Base-by-base conservation (phyloP, 2,888 invertebrate genomes). In the Eurytoma californica region DNA sequence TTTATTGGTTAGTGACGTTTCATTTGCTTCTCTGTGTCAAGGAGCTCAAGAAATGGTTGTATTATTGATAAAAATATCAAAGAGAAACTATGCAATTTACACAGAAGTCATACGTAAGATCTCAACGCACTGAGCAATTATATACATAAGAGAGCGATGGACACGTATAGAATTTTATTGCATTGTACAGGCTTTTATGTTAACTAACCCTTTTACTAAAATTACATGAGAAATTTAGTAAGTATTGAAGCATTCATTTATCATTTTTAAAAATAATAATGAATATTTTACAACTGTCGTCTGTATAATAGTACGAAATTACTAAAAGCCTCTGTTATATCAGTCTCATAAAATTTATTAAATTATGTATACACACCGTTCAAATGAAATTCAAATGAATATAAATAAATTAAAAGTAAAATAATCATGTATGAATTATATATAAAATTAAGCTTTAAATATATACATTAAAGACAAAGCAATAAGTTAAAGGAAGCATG, bases 401-500 rank as follows among this genome's bases (percentile, higher is more conserved):
- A n/a, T 53, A 53, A 0, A 53, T n/a, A 53, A 14, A 53, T 16
- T 53, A 53, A 53, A 53, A 53, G 13, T 12, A n/a, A 13, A 53
- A 16, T 53, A n/a, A n/a, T 39, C 9, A 39, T 39, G 9, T 39
- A 39, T 39, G 9, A 39, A 39, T 39, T 12, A 24, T 2, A 4
- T 39, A 68, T 49, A 47, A 20, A 16, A 39, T 49, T 13, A 47
- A 53, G 30, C 39, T 55, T 51, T 30, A 47, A 51, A 28, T 60
- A 81, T 75, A 79, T 68, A 80, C 77, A 78, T 66, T 24, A 79
- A 63, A 74, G 39, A 76, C 16, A 28, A 60, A 76, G 72, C 68
- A 60, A 16, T 5, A 49, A 13, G 53, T 77, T 51, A 79, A 79
- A 80, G 72, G 53, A 79, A 75, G 76, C 75, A 72, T 68, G 79